Conservation (phyloP, 2,888 invertebrate genomes). For the Macaria liturata region DNA sequence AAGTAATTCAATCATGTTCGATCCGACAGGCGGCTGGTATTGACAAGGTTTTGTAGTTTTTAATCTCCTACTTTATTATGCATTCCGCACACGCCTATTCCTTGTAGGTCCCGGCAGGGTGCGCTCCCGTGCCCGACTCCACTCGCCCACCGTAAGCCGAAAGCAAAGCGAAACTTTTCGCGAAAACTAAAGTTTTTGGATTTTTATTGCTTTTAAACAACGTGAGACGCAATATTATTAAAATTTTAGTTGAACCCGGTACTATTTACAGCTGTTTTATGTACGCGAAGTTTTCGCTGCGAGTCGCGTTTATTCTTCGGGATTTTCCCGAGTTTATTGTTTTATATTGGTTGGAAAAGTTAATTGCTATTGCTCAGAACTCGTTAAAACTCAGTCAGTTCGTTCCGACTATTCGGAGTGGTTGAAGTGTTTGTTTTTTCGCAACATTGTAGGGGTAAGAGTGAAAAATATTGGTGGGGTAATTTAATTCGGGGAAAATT, state of each 20-base stretch:
- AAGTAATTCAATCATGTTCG: constrained; percentile 32
- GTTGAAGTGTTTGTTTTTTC: not conserved
- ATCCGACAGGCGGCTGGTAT: constrained; percentile 54
- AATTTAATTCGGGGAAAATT: constrained; percentile 24
- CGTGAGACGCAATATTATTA: constrained; percentile 77
- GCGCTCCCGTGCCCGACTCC: constrained; percentile 47
- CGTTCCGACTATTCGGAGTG: not conserved
- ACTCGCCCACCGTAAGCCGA: constrained; percentile 52
- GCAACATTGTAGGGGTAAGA: not conserved
- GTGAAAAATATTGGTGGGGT: constrained; percentile 9
- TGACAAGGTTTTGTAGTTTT: constrained; percentile 80
- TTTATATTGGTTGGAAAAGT: constrained; percentile 27
- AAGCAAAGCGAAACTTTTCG: constrained; percentile 73
- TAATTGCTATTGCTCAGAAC: constrained; percentile 10
- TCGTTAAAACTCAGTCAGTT: constrained; percentile 1
- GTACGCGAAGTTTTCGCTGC: constrained; percentile 32
- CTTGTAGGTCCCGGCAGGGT: constrained; percentile 72
- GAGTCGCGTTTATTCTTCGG: constrained; percentile 30
- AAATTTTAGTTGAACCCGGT: constrained; percentile 57
- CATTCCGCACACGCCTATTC: constrained; percentile 81
- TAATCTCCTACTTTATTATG: constrained; percentile 80
- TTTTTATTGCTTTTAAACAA: constrained; percentile 80
- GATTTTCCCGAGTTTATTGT: constrained; percentile 33
- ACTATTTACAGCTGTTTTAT: constrained; percentile 41
- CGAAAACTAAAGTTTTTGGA: constrained; percentile 74